Percentiles rank a stretch among this genome's conserved stretches.
Evolutionary conservation across 2,113 vertebrate species (phyloP).

Genomic region (Pagrus major): DNA sequence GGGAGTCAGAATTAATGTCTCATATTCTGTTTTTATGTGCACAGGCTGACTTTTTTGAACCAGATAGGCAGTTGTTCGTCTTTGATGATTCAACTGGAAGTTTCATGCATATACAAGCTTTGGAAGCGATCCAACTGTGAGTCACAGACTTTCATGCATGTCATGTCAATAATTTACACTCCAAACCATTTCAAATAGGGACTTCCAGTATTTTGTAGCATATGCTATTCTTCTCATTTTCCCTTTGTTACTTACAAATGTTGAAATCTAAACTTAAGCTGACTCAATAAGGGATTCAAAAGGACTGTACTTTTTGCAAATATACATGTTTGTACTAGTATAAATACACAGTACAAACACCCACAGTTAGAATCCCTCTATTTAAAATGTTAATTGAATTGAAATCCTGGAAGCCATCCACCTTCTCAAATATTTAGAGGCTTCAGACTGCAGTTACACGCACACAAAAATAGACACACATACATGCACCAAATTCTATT

Average conservation of each 20-base stretch:
- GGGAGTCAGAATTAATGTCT: background rate
- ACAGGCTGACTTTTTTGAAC: background rate
- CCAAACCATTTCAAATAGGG: background rate
- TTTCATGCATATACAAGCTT: background rate
- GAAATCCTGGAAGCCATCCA: background rate
- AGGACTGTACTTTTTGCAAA: background rate
- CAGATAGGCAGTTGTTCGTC: background rate
- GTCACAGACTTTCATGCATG: background rate
- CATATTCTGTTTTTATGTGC: background rate
- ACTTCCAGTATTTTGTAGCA: background rate
- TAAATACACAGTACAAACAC: no score
- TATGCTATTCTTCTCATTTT: background rate
- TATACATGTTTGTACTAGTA: no score
- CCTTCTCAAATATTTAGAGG: slow-evolving; percentile 40
- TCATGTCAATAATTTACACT: background rate
- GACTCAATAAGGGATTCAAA: background rate
- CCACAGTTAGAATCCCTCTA: background rate
- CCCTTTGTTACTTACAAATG: background rate
- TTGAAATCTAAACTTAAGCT: background rate
- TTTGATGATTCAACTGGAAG: background rate
- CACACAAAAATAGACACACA: background rate
- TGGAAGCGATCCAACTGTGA: background rate
- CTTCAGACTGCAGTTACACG: slow-evolving; percentile 13
- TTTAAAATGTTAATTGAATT: slow-evolving; percentile 12
- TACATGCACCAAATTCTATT: slow-evolving; percentile 39